Percentiles rank a stretch among this genome's conserved stretches.
Conservation (phyloP, 2,113 vertebrate species). For the Ciconia stormi region DNA sequence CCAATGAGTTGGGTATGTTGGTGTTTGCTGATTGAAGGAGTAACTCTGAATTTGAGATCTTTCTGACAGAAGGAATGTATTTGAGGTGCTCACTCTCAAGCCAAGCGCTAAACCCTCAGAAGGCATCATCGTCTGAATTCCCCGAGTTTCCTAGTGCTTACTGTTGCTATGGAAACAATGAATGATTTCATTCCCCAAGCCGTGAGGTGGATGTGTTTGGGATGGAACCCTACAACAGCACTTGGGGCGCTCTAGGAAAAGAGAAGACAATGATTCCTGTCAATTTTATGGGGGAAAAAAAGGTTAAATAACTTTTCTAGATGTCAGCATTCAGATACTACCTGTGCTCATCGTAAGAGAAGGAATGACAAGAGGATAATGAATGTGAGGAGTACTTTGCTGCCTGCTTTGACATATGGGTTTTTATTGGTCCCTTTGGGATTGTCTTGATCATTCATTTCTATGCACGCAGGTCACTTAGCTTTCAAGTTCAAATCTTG, state of each 20-base stretch:
- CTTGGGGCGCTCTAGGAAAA: neutral
- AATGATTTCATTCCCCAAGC: neutral
- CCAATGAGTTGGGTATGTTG: neutral
- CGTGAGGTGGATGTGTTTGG: neutral
- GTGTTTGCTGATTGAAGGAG: neutral
- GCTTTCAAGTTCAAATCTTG: neutral
- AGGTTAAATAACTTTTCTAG: neutral
- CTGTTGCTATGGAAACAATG: conserved; percentile 10
- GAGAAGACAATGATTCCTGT: neutral
- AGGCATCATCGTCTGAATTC: neutral
- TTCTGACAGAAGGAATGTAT: neutral
- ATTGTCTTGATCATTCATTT: neutral
- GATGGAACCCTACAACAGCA: neutral
- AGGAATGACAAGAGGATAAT: neutral
- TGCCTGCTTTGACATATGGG: neutral
- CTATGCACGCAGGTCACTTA: neutral
- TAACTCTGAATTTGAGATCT: neutral
- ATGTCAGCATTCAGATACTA: neutral
- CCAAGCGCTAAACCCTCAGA: neutral
- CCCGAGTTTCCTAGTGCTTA: neutral
- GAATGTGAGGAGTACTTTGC: neutral
- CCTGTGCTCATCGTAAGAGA: neutral
- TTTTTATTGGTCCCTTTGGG: neutral
- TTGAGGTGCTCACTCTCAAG: neutral
- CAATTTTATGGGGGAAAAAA: neutral